These are phyloP conservation scores for Gymnodraco acuticeps DNA, from an alignment of 2,797 vertebrate species.

Conservation along the genomic window DNA sequence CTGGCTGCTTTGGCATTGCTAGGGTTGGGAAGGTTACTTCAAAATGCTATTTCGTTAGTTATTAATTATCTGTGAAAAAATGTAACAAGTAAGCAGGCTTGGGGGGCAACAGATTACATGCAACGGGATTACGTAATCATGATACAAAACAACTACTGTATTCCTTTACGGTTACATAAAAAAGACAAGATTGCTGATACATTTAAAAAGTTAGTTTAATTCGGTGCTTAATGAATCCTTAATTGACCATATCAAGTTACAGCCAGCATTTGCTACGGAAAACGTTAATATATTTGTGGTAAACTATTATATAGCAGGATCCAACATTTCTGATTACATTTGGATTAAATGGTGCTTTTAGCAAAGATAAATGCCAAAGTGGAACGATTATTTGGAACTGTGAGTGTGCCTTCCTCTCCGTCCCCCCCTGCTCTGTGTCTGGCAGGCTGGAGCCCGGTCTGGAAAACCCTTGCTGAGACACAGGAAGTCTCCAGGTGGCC, in stretches of 20 bases:
- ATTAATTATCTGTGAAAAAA: no score
- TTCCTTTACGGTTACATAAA: no score
- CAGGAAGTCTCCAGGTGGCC: constrained; percentile 61
- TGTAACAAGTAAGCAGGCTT: no score
- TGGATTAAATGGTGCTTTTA: constrained; percentile 2
- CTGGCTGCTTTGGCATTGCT: not conserved
- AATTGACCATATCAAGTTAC: not conserved
- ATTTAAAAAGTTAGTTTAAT: no score
- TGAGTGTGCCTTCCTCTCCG: constrained; percentile 40
- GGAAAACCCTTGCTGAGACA: constrained; percentile 55
- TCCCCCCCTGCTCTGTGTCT: constrained; percentile 44
- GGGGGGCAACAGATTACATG: no score
- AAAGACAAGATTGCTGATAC: no score
- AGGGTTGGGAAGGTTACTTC: no score
- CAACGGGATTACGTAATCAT: no score
- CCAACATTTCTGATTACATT: not conserved
- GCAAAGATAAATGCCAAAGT: not conserved
- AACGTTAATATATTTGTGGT: not conserved
- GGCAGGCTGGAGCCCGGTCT: constrained; percentile 52
- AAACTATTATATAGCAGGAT: not conserved
- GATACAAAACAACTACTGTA: no score
- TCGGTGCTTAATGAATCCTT: not conserved
- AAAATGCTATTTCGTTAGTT: no score
- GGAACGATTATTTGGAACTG: not conserved
- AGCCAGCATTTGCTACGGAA: not conserved